phyloP scores from a whole-genome alignment of 2,113 vertebrate genomes.

The Sphyrna mokarran region DNA sequence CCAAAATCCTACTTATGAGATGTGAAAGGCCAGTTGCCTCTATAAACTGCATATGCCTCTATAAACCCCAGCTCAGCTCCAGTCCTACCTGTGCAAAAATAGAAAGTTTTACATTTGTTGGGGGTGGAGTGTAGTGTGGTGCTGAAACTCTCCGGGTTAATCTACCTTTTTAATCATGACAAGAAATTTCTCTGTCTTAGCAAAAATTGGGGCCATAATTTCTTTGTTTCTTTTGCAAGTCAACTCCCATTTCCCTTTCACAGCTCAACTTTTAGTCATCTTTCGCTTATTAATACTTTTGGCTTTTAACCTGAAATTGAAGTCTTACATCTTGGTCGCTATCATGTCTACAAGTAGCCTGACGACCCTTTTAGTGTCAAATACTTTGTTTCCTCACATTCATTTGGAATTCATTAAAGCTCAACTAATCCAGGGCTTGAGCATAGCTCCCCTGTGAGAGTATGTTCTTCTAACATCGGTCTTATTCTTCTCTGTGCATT shows the following conservation, averaged over 20 bases:
- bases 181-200: too few relatives aligned
- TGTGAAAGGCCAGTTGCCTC: too few relatives aligned
- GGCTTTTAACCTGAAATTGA: neutral
- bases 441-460: neutral
- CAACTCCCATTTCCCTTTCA: neutral
- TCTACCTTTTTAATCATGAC: too few relatives aligned
- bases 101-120: too few relatives aligned
- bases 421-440: neutral
- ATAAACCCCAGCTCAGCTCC: too few relatives aligned
- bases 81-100: too few relatives aligned
- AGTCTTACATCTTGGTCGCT: neutral
- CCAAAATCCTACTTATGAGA: too few relatives aligned
- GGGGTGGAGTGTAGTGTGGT: too few relatives aligned
- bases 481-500: neutral
- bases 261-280: neutral
- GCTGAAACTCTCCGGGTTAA: too few relatives aligned
- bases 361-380: neutral
- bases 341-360: neutral
- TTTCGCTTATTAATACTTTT: neutral
- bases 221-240: neutral
- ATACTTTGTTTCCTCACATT: neutral
- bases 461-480: neutral
- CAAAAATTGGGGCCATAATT: too few relatives aligned
- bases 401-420: conserved; percentile 14
- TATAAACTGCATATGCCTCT: too few relatives aligned